These are phyloP conservation scores for Agriotes lineatus DNA, from an alignment of 2,888 invertebrate genomes.

Conservation along the genomic window DNA sequence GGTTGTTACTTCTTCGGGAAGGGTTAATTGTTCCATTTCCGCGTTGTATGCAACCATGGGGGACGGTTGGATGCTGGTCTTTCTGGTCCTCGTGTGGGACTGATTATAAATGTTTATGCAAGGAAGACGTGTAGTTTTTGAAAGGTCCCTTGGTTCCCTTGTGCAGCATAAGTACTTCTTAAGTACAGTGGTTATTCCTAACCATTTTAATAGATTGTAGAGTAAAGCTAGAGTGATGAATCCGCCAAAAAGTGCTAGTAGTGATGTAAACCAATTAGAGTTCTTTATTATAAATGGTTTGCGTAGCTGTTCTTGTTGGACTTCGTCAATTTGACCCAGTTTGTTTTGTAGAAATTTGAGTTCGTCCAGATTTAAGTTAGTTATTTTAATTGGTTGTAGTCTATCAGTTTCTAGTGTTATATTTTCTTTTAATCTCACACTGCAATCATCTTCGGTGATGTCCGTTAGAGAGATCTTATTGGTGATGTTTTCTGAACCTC, in stretches of 20 bases:
- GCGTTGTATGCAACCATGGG: too few species aligned
- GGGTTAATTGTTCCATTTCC: too few species aligned
- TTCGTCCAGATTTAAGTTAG: too few species aligned
- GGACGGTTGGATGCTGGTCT: too few species aligned
- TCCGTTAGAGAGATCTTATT: not conserved
- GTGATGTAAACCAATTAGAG: not conserved
- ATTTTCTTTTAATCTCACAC: not conserved
- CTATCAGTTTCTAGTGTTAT: not conserved
- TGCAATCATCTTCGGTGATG: not conserved
- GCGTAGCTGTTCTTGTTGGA: not conserved
- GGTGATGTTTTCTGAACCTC: not conserved
- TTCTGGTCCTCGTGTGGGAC: too few species aligned
- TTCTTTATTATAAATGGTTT: not conserved
- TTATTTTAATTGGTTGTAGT: too few species aligned
- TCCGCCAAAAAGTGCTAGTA: not conserved
- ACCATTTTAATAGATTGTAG: not conserved
- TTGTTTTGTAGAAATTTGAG: not conserved
- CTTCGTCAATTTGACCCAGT: not conserved
- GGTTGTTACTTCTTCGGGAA: too few species aligned
- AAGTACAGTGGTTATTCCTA: not conserved
- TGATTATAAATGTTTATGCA: too few species aligned
- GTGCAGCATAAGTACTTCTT: not conserved
- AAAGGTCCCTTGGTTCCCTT: too few species aligned
- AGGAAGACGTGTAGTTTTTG: too few species aligned
- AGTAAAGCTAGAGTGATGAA: not conserved